Evolutionary conservation across 2,888 invertebrate genomes (phyloP), one percentile per base, ranked within the genome.

Genomic region (Sinohyriopsis cumingii): DNA sequence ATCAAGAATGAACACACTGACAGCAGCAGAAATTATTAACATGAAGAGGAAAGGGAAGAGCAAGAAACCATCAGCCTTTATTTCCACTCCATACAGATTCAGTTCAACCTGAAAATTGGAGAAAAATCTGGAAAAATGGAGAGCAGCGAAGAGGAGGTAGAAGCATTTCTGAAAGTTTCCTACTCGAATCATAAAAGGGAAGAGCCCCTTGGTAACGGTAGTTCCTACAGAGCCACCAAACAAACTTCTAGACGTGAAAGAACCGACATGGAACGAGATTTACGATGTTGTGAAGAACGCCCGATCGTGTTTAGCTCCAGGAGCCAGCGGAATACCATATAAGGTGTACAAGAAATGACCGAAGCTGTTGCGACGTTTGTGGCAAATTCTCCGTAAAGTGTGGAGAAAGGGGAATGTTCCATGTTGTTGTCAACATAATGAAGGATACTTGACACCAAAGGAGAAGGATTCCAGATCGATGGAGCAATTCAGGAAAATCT

Each of bases 261-360:
- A 68, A 57, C 73, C 63, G 22, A 63, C 63, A 15, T 60, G 59
- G 59, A 68, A 71, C 28, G 73, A 68, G 59, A 67, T 69, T 7
- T 55, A 19, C 15, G 56, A 62, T 2, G 59, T 62, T 20, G 62
- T 71, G 3, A 59, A 62, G 25, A 70, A 69, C 19, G 71, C 71
- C 19, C 59, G 73, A 66, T 20, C 69, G 54, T 57, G 67, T 19
- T 73, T 68, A 61, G 71, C 67, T n/a, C 67, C 67, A 56, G 71
- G 68, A 54, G 71, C 71, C 54, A 73, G 57, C 64, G 68, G 65
- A 22, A 68, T 71, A 25, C 63, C 69, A 56, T 73, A 69, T 28
- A 71, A 56, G 53, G 69, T 76, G 7, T 73, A 67, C 45, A 76
- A 71, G 71, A 67, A 62, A 54, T 76, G 76, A 45, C 76, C 68